These are phyloP conservation scores for Dendrocopos noguchii DNA, from an alignment of 2,113 vertebrate genomes.

Conservation along the genomic window DNA sequence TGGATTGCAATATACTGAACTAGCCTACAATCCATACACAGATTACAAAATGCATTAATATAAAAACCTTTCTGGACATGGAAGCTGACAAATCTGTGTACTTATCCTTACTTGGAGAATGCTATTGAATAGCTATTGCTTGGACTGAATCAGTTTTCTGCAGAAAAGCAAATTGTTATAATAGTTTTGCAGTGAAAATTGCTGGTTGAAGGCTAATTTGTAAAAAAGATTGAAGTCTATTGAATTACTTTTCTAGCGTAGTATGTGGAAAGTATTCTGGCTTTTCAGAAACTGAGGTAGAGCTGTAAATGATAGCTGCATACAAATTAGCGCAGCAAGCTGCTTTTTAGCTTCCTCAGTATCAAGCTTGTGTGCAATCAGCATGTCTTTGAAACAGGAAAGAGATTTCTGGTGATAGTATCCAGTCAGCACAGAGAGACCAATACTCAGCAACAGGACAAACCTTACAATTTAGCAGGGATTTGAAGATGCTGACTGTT, in stretches of 20 bases:
- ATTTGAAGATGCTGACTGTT: not conserved
- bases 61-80: not conserved
- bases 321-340: not conserved
- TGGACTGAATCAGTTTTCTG: not conserved
- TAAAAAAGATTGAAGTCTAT: not conserved
- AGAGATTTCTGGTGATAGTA: not conserved
- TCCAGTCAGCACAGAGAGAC: not conserved
- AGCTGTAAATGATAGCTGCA: not conserved
- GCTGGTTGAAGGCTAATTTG: constrained; percentile 30
- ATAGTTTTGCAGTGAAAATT: constrained; percentile 12
- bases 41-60: not conserved
- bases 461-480: not conserved
- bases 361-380: not conserved
- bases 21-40: not conserved
- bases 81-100: not conserved
- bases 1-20: not conserved
- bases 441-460: not conserved
- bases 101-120: not conserved
- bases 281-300: not conserved
- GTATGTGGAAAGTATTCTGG: not conserved
- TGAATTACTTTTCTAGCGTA: not conserved
- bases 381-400: not conserved
- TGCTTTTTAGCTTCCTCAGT: not conserved
- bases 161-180: not conserved
- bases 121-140: not conserved